phyloP scores from a whole-genome alignment of 2,888 invertebrate genomes.

The Idaea aversata region DNA sequence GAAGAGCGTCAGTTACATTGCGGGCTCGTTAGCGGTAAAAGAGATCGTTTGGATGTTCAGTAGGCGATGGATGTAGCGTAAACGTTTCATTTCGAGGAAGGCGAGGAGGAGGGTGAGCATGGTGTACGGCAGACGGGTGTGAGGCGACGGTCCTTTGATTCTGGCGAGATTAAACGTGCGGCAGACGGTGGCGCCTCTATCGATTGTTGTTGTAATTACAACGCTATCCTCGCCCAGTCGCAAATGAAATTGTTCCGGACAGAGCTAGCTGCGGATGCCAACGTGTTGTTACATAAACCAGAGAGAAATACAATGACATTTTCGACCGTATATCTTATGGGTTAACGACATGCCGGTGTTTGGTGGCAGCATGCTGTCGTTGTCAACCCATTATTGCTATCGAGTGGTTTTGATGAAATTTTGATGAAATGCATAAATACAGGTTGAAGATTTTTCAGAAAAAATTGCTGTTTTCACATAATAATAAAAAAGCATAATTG shows the following conservation, averaged over 20 bases:
- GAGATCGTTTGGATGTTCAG: constrained; percentile 18
- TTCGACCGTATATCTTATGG: constrained; percentile 48
- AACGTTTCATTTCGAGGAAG: constrained; percentile 9
- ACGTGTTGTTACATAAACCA: constrained; percentile 61
- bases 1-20: constrained; percentile 38
- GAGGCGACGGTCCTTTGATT: constrained; percentile 78
- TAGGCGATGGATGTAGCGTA: constrained; percentile 5
- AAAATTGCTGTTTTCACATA: not conserved
- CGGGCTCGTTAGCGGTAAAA: constrained; percentile 41
- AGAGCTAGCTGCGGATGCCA: constrained; percentile 73
- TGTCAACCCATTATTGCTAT: constrained; percentile 47
- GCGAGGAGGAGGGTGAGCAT: constrained; percentile 43
- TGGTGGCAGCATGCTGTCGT: constrained; percentile 19
- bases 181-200: constrained; percentile 80
- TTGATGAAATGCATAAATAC: constrained; percentile 43
- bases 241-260: constrained; percentile 81
- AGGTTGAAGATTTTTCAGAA: constrained; percentile 24
- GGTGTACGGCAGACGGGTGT: constrained; percentile 60
- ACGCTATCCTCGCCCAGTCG: constrained; percentile 79
- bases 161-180: constrained; percentile 80
- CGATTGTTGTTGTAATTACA: constrained; percentile 81
- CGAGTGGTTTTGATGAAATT: constrained; percentile 51
- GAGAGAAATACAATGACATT: constrained; percentile 41
- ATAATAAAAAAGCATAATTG: not conserved
- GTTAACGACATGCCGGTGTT: constrained; percentile 29